Evolutionary conservation across 1,140 invertebrate species (phyloP).

Genomic region (Diorhabda elongata): DNA sequence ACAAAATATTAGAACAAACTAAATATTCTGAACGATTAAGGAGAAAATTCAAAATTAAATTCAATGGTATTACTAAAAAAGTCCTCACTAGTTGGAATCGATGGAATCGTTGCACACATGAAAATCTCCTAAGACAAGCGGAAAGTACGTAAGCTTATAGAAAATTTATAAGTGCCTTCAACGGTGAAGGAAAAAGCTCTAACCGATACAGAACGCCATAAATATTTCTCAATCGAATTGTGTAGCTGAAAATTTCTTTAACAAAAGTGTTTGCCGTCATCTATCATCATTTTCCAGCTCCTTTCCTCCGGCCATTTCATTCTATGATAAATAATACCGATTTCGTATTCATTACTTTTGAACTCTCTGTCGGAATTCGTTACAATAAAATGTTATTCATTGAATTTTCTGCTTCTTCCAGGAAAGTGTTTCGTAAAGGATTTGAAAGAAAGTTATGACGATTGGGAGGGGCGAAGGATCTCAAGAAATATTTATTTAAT

Average conservation of each 20-base stretch:
- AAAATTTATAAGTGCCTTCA: conserved; percentile 1
- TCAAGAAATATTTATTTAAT: too few relatives aligned
- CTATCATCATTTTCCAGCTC: background rate
- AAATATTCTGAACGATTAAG: too few relatives aligned
- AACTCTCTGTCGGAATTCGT: conserved; percentile 2
- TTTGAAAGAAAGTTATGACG: too few relatives aligned
- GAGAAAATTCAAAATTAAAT: too few relatives aligned
- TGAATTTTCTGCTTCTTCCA: background rate
- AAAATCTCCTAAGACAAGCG: background rate
- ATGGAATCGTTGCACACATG: too few relatives aligned
- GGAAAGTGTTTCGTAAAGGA: background rate
- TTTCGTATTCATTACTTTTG: conserved; percentile 2
- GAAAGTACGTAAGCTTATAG: background rate
- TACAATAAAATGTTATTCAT: conserved; percentile 3
- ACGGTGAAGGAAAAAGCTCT: background rate
- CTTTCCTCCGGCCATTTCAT: conserved; percentile 1
- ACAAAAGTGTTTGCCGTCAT: conserved; percentile 1
- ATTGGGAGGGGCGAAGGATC: too few relatives aligned
- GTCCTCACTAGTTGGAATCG: too few relatives aligned
- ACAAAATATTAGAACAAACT: too few relatives aligned
- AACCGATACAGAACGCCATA: background rate
- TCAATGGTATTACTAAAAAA: too few relatives aligned
- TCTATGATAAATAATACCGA: background rate
- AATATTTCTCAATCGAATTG: conserved; percentile 2
- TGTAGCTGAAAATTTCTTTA: background rate